phyloP scores from a whole-genome alignment of 2,797 vertebrate species.

The Kryptolebias ocellatus region DNA sequence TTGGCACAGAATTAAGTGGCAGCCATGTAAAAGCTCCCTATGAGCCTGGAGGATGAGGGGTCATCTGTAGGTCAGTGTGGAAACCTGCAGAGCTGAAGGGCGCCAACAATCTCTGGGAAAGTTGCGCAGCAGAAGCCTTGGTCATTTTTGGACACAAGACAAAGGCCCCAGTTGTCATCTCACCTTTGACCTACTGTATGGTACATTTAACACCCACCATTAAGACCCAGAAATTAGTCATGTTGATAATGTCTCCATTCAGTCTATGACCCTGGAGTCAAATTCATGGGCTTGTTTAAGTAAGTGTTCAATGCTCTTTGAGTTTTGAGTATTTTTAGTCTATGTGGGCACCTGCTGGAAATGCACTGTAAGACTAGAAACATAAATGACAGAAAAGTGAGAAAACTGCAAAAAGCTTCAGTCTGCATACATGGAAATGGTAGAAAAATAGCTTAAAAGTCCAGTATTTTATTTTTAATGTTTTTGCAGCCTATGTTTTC shows the following conservation, averaged over 20 bases:
- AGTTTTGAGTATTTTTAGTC: background rate
- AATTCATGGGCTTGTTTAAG: conserved; percentile 51
- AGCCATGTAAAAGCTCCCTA: conserved; percentile 60
- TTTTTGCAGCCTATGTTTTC: no score
- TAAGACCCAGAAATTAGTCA: conserved; percentile 47
- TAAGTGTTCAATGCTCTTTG: conserved; percentile 8
- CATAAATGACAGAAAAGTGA: background rate
- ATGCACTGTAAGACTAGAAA: conserved; percentile 19
- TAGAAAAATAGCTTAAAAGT: no score
- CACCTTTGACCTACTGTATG: conserved; percentile 63
- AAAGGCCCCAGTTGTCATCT: conserved; percentile 65
- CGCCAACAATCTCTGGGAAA: conserved; percentile 71
- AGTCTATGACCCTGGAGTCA: conserved; percentile 12
- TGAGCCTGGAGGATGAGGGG: conserved; percentile 60
- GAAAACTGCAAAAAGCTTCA: background rate
- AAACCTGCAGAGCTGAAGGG: conserved; percentile 68
- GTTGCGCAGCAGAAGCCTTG: conserved; percentile 51
- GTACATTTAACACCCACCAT: conserved; percentile 49
- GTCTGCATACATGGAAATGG: no score
- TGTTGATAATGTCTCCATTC: conserved; percentile 46
- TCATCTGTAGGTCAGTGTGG: conserved; percentile 73
- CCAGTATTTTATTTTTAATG: no score
- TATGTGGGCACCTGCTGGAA: conserved; percentile 6
- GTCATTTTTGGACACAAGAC: conserved; percentile 56
- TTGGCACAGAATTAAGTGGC: conserved; percentile 58